These are phyloP conservation scores for Porites divaricata DNA, from an alignment of 92 coral and sea anemone genomes.

Conservation along the genomic window DNA sequence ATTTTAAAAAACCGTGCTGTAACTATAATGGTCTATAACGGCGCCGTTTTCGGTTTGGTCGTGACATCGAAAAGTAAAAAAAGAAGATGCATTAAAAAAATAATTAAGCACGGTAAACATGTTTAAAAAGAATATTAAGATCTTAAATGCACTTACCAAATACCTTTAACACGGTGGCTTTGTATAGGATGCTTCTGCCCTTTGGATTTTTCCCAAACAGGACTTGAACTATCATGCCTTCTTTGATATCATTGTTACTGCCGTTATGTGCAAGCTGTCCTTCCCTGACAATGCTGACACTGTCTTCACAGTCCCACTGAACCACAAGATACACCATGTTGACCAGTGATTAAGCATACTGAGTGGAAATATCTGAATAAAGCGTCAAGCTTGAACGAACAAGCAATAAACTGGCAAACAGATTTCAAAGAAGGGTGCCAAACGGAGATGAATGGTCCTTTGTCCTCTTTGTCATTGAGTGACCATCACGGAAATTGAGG, in stretches of 20 bases:
- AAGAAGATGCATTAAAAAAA: too few relatives aligned
- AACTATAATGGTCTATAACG: too few relatives aligned
- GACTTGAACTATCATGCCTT: neutral
- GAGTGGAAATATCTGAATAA: neutral
- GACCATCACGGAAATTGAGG: neutral
- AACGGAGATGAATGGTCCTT: neutral
- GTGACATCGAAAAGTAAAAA: too few relatives aligned
- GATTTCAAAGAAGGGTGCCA: slow-evolving; percentile 6
- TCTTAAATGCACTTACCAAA: slow-evolving; percentile 7
- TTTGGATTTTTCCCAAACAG: neutral
- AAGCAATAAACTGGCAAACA: neutral
- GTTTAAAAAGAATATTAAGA: too few relatives aligned
- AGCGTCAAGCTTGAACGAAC: neutral
- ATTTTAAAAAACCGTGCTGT: too few relatives aligned
- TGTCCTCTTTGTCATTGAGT: too few relatives aligned
- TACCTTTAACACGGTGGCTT: neutral
- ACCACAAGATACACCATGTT: slow-evolving; percentile 1
- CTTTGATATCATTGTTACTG: too few relatives aligned
- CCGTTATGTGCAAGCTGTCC: neutral
- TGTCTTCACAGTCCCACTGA: neutral
- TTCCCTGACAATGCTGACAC: neutral
- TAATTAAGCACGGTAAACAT: too few relatives aligned
- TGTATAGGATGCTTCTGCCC: neutral
- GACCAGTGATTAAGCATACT: neutral
- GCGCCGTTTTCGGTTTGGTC: too few relatives aligned